Evolutionary conservation across 2,113 vertebrate genomes (phyloP), one percentile per base, ranked within the genome.

Genomic region (Fulica atra): DNA sequence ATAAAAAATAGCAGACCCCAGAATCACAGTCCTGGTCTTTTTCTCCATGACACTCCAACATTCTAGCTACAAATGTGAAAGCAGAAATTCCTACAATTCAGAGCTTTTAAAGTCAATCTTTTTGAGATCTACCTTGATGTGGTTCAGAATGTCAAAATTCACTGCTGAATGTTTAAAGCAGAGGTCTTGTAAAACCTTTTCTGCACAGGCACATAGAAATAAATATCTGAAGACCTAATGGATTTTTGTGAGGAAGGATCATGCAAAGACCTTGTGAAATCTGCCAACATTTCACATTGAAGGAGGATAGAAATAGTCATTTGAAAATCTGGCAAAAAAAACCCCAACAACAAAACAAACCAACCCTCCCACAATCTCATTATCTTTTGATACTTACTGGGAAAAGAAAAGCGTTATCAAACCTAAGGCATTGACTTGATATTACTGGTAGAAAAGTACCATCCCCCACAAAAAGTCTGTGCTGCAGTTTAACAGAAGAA

Each of bases 201-300:
- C 31, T 77, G 28, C 38, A 64, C 31, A 90, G n/a, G 10, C 38
- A n/a, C 48, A 38, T 20, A 78, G 73, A 85, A 92, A 74, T 51
- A 78, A 81, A 31, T 48, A 65, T 60, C 29, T 79, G 83, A 94
- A 92, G 74, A 69, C 23, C 20, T 44, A 44, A 88, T 69, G 16
- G 60, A 81, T 92, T 85, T 88, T 57, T 78, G 7, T 35, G 21
- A 33, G 64, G 65, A 88, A 94, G 38, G 24, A 51, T 88, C 56
- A 40, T 50, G 36, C 36, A 94, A 80, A 90, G 59, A 84, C 65
- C 86, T 77, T 81, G 74, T 56, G 65, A 92, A 94, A 85, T 73
- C 50, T 92, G 50, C 33, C 87, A 92, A 40, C 19, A 42, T 73
- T 59, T 63, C 44, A 80, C 31, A 77, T 6, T 73, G 42, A 20